Evolutionary conservation across 2,113 vertebrate species (phyloP).

Genomic region (Myrmophylax atrothorax): DNA sequence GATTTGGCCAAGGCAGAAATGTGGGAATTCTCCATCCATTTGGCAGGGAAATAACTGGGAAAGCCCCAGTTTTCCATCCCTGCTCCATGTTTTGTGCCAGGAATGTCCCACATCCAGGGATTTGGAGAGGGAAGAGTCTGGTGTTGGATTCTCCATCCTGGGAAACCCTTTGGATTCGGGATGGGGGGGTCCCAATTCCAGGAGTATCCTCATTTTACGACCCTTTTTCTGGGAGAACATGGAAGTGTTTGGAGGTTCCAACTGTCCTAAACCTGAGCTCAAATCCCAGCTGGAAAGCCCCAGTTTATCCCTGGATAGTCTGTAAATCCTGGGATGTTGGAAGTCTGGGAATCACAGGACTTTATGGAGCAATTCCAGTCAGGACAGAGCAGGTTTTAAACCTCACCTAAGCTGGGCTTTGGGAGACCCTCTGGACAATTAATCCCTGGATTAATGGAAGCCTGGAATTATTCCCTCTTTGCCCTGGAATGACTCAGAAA

Average conservation of each 20-base stretch:
- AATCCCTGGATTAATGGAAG: no score
- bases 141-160: background rate
- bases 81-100: rapidly evolving
- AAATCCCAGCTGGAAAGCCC: background rate
- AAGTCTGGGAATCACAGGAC: background rate
- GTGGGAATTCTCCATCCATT: background rate
- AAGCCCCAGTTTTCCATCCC: background rate
- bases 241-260: background rate
- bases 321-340: rapidly evolving
- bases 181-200: background rate
- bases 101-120: rapidly evolving
- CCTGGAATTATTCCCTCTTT: no score
- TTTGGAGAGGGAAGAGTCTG: background rate
- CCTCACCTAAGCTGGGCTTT: background rate
- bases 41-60: background rate
- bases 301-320: background rate
- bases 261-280: background rate
- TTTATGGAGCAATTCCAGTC: background rate
- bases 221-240: background rate
- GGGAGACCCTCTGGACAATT: no score
- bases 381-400: background rate
- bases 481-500: no score
- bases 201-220: background rate
- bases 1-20: background rate
- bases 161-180: background rate